phyloP scores from a whole-genome alignment of 2,797 vertebrate genomes.

The Perodicticus potto region DNA sequence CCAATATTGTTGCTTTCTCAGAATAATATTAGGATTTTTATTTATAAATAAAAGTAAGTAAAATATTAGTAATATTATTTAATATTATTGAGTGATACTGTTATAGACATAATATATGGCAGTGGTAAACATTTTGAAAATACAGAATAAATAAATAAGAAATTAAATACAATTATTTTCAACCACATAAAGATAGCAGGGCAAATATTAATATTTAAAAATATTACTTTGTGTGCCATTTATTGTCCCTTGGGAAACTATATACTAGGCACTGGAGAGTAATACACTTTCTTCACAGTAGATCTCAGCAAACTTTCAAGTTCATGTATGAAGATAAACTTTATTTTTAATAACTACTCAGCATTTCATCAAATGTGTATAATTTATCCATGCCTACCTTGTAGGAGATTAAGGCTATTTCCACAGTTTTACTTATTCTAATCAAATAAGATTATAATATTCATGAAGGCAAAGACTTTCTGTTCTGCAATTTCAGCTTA shows the following conservation, averaged over 20 bases:
- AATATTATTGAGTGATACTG: background rate
- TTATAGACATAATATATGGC: background rate
- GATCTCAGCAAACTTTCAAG: background rate
- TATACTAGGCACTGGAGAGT: background rate
- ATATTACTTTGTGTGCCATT: background rate
- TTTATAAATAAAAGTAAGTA: background rate
- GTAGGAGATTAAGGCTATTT: background rate
- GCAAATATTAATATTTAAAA: constrained; percentile 11
- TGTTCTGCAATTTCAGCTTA: background rate
- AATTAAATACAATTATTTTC: background rate
- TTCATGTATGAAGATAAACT: background rate
- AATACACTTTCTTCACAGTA: background rate
- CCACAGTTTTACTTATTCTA: constrained; percentile 3
- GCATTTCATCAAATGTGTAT: background rate
- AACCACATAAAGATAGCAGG: background rate
- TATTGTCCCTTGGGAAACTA: background rate
- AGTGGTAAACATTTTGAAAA: background rate
- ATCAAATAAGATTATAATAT: background rate
- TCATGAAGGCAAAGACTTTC: background rate
- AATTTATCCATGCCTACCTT: background rate
- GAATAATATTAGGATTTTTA: background rate
- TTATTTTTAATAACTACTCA: background rate
- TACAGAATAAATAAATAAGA: background rate
- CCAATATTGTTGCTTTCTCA: background rate
- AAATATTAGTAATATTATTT: background rate